A percentile compares a stretch with the other conserved stretches of the same genome.
Conservation (phyloP, 2,888 invertebrate species). For the Zygaena filipendulae region DNA sequence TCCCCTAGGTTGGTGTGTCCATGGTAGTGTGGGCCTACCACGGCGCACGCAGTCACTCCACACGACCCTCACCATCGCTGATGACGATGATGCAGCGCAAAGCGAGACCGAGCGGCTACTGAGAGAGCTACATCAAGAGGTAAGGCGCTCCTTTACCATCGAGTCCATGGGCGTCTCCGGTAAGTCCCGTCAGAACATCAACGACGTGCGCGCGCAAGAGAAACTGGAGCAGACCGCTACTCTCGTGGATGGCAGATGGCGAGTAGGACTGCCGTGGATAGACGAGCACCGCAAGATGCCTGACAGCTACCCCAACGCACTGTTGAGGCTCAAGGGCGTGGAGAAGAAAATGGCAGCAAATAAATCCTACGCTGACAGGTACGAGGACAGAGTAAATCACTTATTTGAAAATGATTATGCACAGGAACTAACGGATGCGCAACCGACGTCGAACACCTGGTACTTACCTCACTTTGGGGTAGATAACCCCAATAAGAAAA, state of each 20-base stretch:
- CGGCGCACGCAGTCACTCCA: too few species aligned
- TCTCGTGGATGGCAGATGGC: neutral
- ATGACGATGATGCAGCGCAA: neutral
- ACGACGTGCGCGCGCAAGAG: neutral
- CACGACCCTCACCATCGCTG: too few species aligned
- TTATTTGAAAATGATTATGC: neutral
- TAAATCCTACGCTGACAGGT: neutral
- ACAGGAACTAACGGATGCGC: neutral
- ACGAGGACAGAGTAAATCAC: neutral
- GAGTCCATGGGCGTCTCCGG: neutral
- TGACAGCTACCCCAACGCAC: neutral
- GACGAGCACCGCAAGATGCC: neutral
- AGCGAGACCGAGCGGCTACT: too few species aligned
- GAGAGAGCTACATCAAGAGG: too few species aligned
- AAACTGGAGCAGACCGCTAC: neutral
- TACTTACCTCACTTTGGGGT: neutral
- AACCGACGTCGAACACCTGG: neutral
- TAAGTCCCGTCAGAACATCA: neutral
- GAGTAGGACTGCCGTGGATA: neutral
- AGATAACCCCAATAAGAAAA: slow-evolving; percentile 3
- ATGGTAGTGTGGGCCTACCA: too few species aligned
- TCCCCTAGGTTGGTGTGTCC: slow-evolving; percentile 18
- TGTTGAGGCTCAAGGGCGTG: neutral
- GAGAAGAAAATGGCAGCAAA: neutral
- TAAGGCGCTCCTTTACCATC: too few species aligned